A percentile compares a stretch with the other conserved stretches of the same genome.
Evolutionary conservation across 1,140 invertebrate genomes (phyloP).

Genomic region (Holotrichia oblita): DNA sequence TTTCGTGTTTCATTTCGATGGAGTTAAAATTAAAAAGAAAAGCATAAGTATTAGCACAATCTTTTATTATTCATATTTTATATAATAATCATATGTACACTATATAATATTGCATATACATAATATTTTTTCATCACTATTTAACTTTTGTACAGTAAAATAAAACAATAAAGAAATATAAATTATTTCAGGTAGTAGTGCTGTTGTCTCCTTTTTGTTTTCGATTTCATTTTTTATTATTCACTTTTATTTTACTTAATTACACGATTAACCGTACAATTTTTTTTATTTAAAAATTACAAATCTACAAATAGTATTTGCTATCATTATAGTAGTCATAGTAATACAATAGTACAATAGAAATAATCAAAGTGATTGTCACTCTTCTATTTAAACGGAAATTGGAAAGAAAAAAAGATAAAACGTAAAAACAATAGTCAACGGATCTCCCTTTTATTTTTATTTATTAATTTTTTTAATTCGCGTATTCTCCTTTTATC

Average conservation of each 20-base stretch:
- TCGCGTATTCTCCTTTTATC: too few relatives aligned
- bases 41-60: slow-evolving; percentile 36
- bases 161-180: slow-evolving; percentile 18
- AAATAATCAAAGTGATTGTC: slow-evolving; percentile 44
- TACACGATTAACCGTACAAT: background rate
- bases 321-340: background rate
- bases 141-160: slow-evolving; percentile 46
- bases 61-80: slow-evolving; percentile 36
- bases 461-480: too few relatives aligned
- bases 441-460: too few relatives aligned
- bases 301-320: slow-evolving; percentile 7
- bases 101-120: slow-evolving; percentile 42
- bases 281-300: slow-evolving; percentile 5
- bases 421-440: too few relatives aligned
- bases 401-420: too few relatives aligned
- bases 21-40: background rate
- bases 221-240: background rate
- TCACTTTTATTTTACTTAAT: background rate
- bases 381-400: slow-evolving; percentile 40
- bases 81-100: slow-evolving; percentile 31
- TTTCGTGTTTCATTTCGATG: background rate
- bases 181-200: slow-evolving; percentile 45
- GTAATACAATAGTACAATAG: background rate
- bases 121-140: slow-evolving; percentile 10
- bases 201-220: slow-evolving; percentile 26